Base-by-base conservation (phyloP, 2,888 invertebrate genomes). In the Merodon equestris region DNA sequence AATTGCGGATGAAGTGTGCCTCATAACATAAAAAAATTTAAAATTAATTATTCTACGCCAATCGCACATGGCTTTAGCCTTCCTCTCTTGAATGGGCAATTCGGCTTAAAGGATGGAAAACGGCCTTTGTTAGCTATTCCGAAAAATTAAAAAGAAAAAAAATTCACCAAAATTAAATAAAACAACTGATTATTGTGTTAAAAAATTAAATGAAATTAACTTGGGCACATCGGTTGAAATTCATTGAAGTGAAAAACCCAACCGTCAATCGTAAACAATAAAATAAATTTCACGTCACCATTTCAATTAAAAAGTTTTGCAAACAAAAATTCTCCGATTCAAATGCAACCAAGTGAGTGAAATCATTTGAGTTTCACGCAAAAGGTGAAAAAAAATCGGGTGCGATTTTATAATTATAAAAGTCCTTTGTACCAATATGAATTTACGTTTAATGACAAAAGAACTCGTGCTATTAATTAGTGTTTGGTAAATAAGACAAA, bases 301-400 rank as follows among this genome's bases (percentile, higher is more conserved):
- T 66, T 34, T 81, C 81, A 81, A 81, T 81, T 81, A 81, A 75
- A 66, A 75, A 75, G 81, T 75, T 75, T 70, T 71, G 81, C 70
- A 81, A 81, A 81, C 81, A 81, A 70, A 58, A 70, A 81, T 57
- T 70, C 68, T 70, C 14, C 15, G 50, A 70, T 81, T 81, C 64
- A 74, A 17, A 36, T 64, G 60, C 56, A 14, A 19, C 48, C 74
- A 56, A 54, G 42, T 56, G 79, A 63, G 74, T 74, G 60, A 57
- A 75, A 61, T 71, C 56, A 66, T 60, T 75, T 64, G 66, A 70
- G 27, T 66, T 81, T 81, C 74, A 75, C 81, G 75, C 75, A 75
- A 75, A 71, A 81, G 75, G 70, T 81, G 75, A 79, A 66, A 70
- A 27, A 44, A 51, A 61, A 61, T 75, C 60, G 66, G 81, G 81